These are phyloP conservation scores for Pantherophis alleghaniensis DNA, from an alignment of 2,797 vertebrate species.

Conservation along the genomic window DNA sequence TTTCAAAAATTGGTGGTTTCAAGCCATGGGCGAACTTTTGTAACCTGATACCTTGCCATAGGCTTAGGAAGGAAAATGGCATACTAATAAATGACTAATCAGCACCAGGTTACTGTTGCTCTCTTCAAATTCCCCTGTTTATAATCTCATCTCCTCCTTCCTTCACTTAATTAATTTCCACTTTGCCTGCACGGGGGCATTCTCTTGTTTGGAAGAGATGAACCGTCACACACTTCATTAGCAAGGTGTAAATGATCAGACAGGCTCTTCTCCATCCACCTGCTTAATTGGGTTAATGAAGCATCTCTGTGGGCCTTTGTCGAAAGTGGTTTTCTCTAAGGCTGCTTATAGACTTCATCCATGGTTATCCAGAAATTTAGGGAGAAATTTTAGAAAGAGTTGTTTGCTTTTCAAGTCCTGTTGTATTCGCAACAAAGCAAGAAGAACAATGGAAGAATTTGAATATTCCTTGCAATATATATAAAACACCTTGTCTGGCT, in stretches of 20 bases:
- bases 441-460: rapidly evolving
- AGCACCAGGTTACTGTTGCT: conserved; percentile 77
- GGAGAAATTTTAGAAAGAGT: conserved; percentile 39
- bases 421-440: background rate
- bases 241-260: conserved; percentile 90
- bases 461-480: background rate
- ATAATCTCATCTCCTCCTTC: conserved; percentile 88
- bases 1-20: background rate
- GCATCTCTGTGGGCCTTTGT: conserved; percentile 77
- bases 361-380: conserved; percentile 62
- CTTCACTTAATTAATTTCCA: conserved; percentile 92
- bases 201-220: conserved; percentile 92
- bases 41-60: conserved; percentile 67
- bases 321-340: conserved; percentile 66
- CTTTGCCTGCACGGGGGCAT: conserved; percentile 80
- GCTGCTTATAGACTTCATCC: conserved; percentile 66
- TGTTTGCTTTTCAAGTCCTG: conserved; percentile 23
- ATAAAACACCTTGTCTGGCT: background rate
- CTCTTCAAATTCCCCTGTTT: conserved; percentile 80
- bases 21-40: conserved; percentile 64
- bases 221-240: conserved; percentile 87
- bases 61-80: conserved; percentile 66
- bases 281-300: conserved; percentile 92
- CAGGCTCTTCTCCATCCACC: conserved; percentile 84
- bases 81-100: conserved; percentile 69